Percentiles rank a stretch among this genome's conserved stretches.
Conservation (phyloP, 2,113 vertebrate genomes). For the Gorilla gorilla region DNA sequence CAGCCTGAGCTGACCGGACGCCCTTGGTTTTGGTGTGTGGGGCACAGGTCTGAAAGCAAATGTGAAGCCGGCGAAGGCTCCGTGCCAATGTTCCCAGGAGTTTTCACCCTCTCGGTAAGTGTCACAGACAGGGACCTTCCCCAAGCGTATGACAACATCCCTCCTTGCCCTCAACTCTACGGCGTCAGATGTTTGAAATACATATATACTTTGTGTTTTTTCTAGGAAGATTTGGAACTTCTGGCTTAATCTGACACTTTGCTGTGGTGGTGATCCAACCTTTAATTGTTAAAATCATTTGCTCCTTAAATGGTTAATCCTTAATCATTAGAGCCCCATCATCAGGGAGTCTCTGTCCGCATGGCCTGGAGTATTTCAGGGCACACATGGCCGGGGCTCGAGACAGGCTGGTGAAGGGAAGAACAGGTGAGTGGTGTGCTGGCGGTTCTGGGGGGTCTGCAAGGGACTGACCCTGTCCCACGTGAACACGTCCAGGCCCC, state of each 20-base stretch:
- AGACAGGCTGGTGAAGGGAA: too few relatives aligned
- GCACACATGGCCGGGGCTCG: rapidly evolving
- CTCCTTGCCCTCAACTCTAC: background rate
- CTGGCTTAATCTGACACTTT: background rate
- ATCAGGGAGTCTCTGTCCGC: background rate
- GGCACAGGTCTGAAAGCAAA: background rate
- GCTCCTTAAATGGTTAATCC: too few relatives aligned
- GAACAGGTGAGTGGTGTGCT: too few relatives aligned
- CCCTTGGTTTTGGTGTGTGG: background rate
- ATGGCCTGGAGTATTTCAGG: background rate
- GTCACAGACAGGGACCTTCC: background rate
- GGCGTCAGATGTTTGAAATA: background rate
- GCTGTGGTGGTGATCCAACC: background rate
- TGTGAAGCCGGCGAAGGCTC: background rate
- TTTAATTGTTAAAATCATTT: background rate
- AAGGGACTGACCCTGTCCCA: too few relatives aligned
- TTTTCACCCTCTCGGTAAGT: background rate
- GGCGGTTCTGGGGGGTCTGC: too few relatives aligned
- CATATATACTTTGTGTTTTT: background rate
- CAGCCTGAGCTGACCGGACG: background rate
- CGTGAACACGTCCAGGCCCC: too few relatives aligned
- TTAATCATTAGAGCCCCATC: background rate
- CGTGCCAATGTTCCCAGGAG: background rate
- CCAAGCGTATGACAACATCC: background rate
- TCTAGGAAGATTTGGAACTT: background rate